Evolutionary conservation across 2,113 vertebrate genomes (phyloP).

Genomic region (Anoura caudifer): DNA sequence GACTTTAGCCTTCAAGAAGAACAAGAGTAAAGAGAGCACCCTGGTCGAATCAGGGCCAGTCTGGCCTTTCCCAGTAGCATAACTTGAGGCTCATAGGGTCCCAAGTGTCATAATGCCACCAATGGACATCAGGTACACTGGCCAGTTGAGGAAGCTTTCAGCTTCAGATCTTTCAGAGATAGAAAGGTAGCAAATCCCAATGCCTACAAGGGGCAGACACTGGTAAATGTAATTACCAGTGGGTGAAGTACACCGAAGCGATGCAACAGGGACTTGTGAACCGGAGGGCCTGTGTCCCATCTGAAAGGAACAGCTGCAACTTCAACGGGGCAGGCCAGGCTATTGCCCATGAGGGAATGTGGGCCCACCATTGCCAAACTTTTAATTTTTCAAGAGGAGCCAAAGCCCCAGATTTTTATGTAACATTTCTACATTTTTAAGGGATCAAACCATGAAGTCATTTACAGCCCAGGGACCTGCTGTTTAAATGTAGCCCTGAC

Average conservation of each 20-base stretch:
- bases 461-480: background rate
- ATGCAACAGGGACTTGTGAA: background rate
- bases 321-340: background rate
- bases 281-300: background rate
- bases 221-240: background rate
- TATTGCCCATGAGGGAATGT: background rate
- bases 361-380: background rate
- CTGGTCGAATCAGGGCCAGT: background rate
- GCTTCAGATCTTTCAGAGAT: background rate
- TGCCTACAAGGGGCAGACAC: background rate
- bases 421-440: conserved; percentile 25
- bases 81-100: background rate
- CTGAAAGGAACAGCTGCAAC: background rate
- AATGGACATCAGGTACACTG: background rate
- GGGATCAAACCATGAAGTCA: background rate
- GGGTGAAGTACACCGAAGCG: background rate
- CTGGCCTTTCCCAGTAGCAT: background rate
- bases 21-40: background rate
- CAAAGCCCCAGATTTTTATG: background rate
- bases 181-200: background rate
- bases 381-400: conserved; percentile 3
- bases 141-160: background rate
- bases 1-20: background rate
- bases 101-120: background rate
- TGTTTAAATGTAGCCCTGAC: background rate